phyloP scores from a whole-genome alignment of 2,888 invertebrate species.

The Habrosyne pyritoides region DNA sequence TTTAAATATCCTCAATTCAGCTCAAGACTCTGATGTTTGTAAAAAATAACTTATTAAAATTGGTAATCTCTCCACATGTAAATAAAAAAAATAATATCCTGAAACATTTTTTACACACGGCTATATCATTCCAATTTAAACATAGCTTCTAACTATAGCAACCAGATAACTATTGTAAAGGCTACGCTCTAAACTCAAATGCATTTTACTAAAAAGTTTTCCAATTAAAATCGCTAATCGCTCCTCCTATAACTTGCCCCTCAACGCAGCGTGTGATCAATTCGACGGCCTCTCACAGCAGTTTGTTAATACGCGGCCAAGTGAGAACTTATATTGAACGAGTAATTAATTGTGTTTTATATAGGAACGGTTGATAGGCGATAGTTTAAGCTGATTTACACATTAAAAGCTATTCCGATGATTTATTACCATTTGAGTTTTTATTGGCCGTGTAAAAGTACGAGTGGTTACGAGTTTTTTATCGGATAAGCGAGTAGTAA shows the following conservation, averaged over 20 bases:
- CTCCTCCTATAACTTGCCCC: conserved; percentile 28
- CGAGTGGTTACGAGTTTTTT: background rate
- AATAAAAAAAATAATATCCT: too few relatives aligned
- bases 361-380: conserved; percentile 37
- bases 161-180: too few relatives aligned
- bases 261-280: conserved; percentile 38
- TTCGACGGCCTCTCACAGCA: conserved; percentile 31
- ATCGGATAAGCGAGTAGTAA: background rate
- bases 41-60: too few relatives aligned
- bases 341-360: conserved; percentile 60
- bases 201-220: too few relatives aligned
- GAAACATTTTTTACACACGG: too few relatives aligned
- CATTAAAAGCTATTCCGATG: conserved; percentile 19
- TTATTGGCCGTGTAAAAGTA: background rate
- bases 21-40: too few relatives aligned
- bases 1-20: too few relatives aligned
- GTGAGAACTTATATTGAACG: conserved; percentile 51
- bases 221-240: too few relatives aligned
- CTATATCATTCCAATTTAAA: too few relatives aligned
- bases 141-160: too few relatives aligned
- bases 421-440: conserved; percentile 5
- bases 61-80: too few relatives aligned
- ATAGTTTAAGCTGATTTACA: conserved; percentile 32
- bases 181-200: too few relatives aligned
- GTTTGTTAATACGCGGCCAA: conserved; percentile 51